Evolutionary conservation across 1,140 invertebrate species (phyloP).

Genomic region (Geopemphigus sp.): DNA sequence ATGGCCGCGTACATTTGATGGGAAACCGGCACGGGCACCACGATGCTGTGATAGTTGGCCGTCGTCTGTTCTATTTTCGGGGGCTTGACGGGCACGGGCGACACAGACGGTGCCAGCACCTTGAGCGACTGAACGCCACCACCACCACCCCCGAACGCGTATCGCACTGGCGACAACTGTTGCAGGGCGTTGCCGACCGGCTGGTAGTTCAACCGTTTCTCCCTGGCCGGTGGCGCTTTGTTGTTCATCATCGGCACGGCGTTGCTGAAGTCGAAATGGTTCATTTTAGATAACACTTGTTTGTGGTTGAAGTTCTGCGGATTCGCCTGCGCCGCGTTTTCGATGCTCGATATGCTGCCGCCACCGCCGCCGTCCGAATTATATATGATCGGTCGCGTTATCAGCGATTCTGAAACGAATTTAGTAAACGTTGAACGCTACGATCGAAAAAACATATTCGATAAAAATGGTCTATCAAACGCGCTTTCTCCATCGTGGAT

Average conservation of each 20-base stretch:
- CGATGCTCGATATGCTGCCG: constrained; percentile 16
- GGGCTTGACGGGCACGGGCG: background rate
- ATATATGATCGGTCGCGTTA: background rate
- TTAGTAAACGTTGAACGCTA: too few relatives aligned
- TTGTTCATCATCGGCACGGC: background rate
- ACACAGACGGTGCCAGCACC: background rate
- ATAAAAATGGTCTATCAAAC: too few relatives aligned
- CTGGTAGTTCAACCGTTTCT: constrained; percentile 28
- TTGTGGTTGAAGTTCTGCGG: constrained; percentile 45
- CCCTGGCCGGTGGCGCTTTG: background rate
- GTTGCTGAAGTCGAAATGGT: constrained; percentile 46
- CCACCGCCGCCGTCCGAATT: background rate
- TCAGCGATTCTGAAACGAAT: background rate
- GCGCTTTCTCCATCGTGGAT: constrained; percentile 3
- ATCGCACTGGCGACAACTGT: background rate
- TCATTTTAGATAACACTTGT: constrained; percentile 41
- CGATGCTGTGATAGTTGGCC: constrained; percentile 38
- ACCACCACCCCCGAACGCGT: background rate
- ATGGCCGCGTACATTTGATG: constrained; percentile 36
- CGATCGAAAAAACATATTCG: too few relatives aligned
- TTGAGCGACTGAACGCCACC: background rate
- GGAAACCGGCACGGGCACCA: constrained; percentile 27
- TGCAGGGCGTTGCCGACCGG: background rate
- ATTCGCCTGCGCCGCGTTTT: background rate
- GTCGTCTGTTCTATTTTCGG: constrained; percentile 25